Evolutionary conservation across 2,797 vertebrate genomes (phyloP).

Genomic region (Eleutherodactylus coqui): DNA sequence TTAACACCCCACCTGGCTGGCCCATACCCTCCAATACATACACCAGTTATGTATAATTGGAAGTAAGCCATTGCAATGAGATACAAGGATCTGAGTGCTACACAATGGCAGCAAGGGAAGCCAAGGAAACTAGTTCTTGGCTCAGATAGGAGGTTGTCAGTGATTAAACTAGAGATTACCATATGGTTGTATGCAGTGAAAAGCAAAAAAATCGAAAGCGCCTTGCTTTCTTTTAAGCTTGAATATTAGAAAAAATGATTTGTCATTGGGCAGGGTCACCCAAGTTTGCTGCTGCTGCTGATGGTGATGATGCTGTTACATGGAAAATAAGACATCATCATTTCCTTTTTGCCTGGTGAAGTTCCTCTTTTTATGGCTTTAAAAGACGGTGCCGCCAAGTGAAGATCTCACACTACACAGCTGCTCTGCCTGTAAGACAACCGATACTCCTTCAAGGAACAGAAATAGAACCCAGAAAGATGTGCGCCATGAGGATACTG

Average conservation of each 20-base stretch:
- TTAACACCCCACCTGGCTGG: no score
- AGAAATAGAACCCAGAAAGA: constrained; percentile 26
- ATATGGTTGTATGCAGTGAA: not conserved
- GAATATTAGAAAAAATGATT: not conserved
- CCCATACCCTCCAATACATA: no score
- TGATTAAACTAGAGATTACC: not conserved
- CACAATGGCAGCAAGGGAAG: not conserved
- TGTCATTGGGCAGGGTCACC: constrained; percentile 2
- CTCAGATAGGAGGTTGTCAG: not conserved
- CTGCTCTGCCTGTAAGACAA: constrained; percentile 8
- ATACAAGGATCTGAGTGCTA: no score
- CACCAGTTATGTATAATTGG: no score
- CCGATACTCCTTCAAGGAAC: not conserved
- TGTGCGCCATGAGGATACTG: constrained; percentile 41
- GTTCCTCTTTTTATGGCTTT: constrained; percentile 52
- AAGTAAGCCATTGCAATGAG: no score
- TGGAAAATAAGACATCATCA: constrained; percentile 4
- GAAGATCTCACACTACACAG: constrained; percentile 29
- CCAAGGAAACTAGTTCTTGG: not conserved
- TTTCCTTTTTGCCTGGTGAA: constrained; percentile 21
- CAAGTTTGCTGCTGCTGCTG: constrained; percentile 2
- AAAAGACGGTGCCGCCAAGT: constrained; percentile 16
- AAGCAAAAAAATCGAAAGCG: not conserved
- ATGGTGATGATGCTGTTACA: not conserved
- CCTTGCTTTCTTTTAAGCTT: not conserved